A percentile compares a stretch with the other conserved stretches of the same genome.
These are phyloP conservation scores for Sandelia bainsii DNA, from an alignment of 2,797 vertebrate genomes.

Conservation along the genomic window DNA sequence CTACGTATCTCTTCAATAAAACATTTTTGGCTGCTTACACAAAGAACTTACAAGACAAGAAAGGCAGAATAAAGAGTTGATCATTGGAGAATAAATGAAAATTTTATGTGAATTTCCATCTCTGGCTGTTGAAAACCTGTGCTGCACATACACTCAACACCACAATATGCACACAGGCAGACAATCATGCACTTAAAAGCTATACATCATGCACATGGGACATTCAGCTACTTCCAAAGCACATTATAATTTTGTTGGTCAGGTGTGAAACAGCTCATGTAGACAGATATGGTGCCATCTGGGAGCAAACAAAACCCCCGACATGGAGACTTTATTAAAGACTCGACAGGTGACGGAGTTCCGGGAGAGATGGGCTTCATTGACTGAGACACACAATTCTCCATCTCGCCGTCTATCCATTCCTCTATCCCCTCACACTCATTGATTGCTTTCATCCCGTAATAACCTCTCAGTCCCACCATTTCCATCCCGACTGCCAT, in stretches of 20 bases:
- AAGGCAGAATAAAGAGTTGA: neutral
- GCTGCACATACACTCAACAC: neutral
- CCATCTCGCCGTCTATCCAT: constrained; percentile 33
- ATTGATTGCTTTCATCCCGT: constrained; percentile 76
- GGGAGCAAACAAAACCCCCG: constrained; percentile 55
- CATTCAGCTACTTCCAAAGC: constrained; percentile 21
- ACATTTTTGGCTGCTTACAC: neutral
- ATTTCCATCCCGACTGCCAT: constrained; percentile 57
- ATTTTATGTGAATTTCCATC: neutral
- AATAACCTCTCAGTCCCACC: constrained; percentile 69
- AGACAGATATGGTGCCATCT: constrained; percentile 44
- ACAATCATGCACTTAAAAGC: constrained; percentile 23
- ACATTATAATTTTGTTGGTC: constrained; percentile 30
- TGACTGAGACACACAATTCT: constrained; percentile 38
- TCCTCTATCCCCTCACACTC: constrained; percentile 57
- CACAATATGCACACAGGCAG: constrained; percentile 1
- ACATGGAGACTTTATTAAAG: constrained; percentile 74
- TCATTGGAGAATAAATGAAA: neutral
- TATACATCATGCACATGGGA: neutral
- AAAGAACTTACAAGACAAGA: neutral
- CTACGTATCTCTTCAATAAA: neutral
- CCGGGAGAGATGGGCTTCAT: constrained; percentile 55
- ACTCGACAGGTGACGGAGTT: constrained; percentile 69
- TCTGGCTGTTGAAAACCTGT: neutral
- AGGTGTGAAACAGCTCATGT: constrained; percentile 57